phyloP scores from a whole-genome alignment of 2,888 invertebrate species.

The Caenorhabditis sulstoni region DNA sequence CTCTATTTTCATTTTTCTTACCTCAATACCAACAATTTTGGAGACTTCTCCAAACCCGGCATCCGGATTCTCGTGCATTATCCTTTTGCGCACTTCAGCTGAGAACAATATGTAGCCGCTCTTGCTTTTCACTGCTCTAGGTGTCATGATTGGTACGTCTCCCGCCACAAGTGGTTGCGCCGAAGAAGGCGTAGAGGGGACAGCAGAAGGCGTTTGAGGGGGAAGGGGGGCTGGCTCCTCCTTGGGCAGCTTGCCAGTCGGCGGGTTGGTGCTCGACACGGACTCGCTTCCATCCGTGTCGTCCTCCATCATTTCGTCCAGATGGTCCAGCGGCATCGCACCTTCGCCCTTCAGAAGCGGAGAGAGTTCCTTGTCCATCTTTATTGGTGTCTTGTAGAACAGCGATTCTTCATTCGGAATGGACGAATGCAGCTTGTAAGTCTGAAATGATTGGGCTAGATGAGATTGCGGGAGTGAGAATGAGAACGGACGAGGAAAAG shows the following conservation, averaged over 20 bases:
- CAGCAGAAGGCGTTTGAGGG: slow-evolving; percentile 19
- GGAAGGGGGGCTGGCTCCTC: slow-evolving; percentile 33
- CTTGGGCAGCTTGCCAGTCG: slow-evolving; percentile 2
- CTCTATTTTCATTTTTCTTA: slow-evolving; percentile 76
- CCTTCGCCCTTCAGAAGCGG: slow-evolving; percentile 81
- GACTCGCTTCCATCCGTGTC: slow-evolving; percentile 67
- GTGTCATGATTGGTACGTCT: slow-evolving; percentile 42
- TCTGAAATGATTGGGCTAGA: slow-evolving; percentile 81
- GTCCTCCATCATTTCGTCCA: slow-evolving; percentile 74
- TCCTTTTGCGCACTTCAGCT: slow-evolving; percentile 93
- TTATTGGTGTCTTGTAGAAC: slow-evolving; percentile 85
- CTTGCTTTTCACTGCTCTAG: slow-evolving; percentile 77
- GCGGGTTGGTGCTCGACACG: slow-evolving; percentile 33
- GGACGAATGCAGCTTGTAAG: slow-evolving; percentile 86
- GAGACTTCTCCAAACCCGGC: slow-evolving; percentile 92
- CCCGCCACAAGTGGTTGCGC: neutral
- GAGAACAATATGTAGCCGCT: slow-evolving; percentile 99
- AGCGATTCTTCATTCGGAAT: slow-evolving; percentile 95
- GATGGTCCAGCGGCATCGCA: slow-evolving; percentile 69
- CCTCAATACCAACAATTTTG: slow-evolving; percentile 87
- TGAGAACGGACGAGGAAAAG: neutral
- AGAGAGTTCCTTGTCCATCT: slow-evolving; percentile 83
- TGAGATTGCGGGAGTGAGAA: neutral
- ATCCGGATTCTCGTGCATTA: slow-evolving; percentile 94
- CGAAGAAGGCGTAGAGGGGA: neutral